A percentile compares a stretch with the other conserved stretches of the same genome.
These are phyloP conservation scores for Melanophora roralis DNA, from an alignment of 2,888 invertebrate species.

Conservation along the genomic window DNA sequence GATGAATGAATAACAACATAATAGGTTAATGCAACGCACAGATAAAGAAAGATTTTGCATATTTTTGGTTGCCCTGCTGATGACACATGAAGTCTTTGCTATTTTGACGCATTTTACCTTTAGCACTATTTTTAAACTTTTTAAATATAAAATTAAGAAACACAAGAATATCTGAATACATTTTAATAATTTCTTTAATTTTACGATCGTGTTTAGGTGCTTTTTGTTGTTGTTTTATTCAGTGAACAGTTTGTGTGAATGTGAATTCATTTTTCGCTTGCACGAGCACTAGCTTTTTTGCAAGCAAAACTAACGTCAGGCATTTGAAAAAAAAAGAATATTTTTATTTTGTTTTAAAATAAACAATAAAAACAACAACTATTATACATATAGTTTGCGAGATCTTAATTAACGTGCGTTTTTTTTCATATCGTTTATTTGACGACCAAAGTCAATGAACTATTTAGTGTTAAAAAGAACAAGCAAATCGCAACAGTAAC, in stretches of 20 bases:
- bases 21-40: no score
- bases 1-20: no score
- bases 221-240: background rate
- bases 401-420: slow-evolving; percentile 49
- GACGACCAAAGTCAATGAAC: slow-evolving; percentile 51
- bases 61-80: no score
- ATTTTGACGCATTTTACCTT: background rate
- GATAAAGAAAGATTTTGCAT: no score
- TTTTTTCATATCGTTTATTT: slow-evolving; percentile 43
- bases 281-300: slow-evolving; percentile 22
- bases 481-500: slow-evolving; percentile 21
- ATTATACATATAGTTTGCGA: slow-evolving; percentile 30
- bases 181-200: background rate
- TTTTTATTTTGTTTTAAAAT: slow-evolving; percentile 12
- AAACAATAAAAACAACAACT: slow-evolving; percentile 26
- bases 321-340: slow-evolving; percentile 19
- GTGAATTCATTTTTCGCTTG: background rate
- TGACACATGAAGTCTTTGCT: background rate
- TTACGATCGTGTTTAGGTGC: slow-evolving; percentile 28
- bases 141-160: background rate
- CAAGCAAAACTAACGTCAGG: slow-evolving; percentile 29
- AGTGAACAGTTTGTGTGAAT: background rate
- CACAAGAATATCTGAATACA: background rate
- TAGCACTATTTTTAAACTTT: background rate
- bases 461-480: slow-evolving; percentile 28